Conservation (phyloP, 2,113 vertebrate genomes). For the Hippopotamus amphibius region DNA sequence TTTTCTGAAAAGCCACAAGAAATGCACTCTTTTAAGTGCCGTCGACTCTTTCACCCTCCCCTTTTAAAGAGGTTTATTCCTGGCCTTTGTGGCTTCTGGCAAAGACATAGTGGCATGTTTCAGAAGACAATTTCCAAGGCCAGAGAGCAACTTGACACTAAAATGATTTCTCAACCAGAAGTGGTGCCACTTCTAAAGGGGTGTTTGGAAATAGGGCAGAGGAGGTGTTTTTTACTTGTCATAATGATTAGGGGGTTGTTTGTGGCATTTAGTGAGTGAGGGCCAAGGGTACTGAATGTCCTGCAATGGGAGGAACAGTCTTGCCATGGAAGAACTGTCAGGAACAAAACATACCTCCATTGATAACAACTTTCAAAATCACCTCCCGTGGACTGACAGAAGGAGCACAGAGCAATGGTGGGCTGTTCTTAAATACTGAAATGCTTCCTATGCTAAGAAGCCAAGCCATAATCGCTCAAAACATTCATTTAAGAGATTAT, state of each 20-base stretch:
- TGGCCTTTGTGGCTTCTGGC: conserved; percentile 51
- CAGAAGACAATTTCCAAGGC: conserved; percentile 26
- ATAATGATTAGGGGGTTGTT: background rate
- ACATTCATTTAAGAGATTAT: background rate
- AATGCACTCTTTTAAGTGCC: background rate
- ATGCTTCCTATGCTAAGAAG: background rate
- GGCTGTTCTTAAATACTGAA: background rate
- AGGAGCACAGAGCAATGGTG: fast-evolving
- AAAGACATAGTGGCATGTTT: background rate
- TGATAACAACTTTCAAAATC: background rate
- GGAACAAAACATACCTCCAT: background rate
- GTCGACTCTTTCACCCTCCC: background rate
- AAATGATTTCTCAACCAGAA: background rate
- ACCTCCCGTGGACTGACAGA: no score
- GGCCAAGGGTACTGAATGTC: background rate
- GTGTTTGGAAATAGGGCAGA: background rate
- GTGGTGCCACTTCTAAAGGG: background rate
- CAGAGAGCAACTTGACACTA: background rate
- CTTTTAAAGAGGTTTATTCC: background rate
- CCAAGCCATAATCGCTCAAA: background rate
- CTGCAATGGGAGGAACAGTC: background rate
- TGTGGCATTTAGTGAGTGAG: background rate
- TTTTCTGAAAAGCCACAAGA: background rate
- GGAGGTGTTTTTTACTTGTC: background rate
- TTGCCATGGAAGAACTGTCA: background rate